Base-by-base conservation (phyloP, 1,140 invertebrate genomes). In the Rhagoletis zephyria region DNA sequence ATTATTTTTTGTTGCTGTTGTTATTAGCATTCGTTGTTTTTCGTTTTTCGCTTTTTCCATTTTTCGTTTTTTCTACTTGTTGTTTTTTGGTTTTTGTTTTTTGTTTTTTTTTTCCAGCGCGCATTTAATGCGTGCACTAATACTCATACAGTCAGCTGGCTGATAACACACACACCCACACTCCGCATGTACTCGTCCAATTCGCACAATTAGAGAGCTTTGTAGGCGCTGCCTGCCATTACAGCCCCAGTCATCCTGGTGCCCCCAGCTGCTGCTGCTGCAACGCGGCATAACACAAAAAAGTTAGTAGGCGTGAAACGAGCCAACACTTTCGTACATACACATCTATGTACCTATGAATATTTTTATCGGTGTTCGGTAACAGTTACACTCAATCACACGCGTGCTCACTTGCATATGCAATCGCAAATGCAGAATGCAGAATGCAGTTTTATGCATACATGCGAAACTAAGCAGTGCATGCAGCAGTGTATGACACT, bases 291-390 rank as follows among this genome's bases (percentile, higher is more conserved):
- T 30, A 10, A 9, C 19, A 81, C 74, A 81, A 81, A 81, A 81
- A 81, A 81, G 74, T 81, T 9, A 56, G 74, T 81, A 81, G 74
- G 74, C 74, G 74, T 81, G 74, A 81, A 81, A 81, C 74, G 74
- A 30, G 51, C 48, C 19, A 48, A 59, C 74, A 81, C 45, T 6
- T 30, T 30, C 30, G 16, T 42, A 30, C 48, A 81, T 3, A 19
- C 0, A 2, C 74, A 56, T 19, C 4, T 12, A 81, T 9, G 42
- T 3, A 63, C 16, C 48, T 70, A 45, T 45, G n/a, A 2, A 81
- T 19, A 48, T 81, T 81, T 81, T 81, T 56, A 16, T 51, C 3
- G 30, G 30, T 30, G 30, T 30, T 30, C 30, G 30, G 30, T 30
- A 30, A 30, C 30, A 30, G 30, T 30, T 10, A 9, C 51, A 81